Evolutionary conservation across 1,140 invertebrate genomes (phyloP).

Genomic region (Lucilia sericata): DNA sequence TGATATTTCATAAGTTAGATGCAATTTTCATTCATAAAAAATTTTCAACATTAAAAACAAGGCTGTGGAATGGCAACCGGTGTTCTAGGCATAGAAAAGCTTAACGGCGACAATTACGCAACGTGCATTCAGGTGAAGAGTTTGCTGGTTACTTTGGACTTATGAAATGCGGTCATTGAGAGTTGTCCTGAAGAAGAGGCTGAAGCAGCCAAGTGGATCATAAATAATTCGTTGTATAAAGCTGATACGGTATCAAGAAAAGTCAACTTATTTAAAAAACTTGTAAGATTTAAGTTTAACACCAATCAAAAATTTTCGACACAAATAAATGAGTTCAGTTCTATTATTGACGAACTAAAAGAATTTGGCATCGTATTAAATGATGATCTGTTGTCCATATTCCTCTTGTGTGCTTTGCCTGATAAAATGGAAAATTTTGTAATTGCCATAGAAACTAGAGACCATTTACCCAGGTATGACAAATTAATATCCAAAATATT

Average conservation of each 20-base stretch:
- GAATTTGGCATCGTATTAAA: conserved; percentile 32
- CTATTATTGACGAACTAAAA: conserved; percentile 39
- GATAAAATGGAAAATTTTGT: conserved; percentile 48
- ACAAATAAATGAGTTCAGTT: conserved; percentile 42
- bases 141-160: too few relatives aligned
- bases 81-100: too few relatives aligned
- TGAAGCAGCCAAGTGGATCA: too few relatives aligned
- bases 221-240: conserved; percentile 27
- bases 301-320: conserved; percentile 22
- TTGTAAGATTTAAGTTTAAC: conserved; percentile 37
- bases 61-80: too few relatives aligned
- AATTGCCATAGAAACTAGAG: conserved; percentile 43
- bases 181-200: too few relatives aligned
- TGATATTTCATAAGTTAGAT: too few relatives aligned
- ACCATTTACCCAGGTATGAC: conserved; percentile 40
- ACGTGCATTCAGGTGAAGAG: too few relatives aligned
- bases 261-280: conserved; percentile 42
- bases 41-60: too few relatives aligned
- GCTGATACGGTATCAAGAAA: conserved; percentile 28
- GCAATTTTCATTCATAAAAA: too few relatives aligned
- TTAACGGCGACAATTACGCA: too few relatives aligned
- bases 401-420: conserved; percentile 42
- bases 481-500: conserved; percentile 44
- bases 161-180: too few relatives aligned
- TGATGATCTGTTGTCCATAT: conserved; percentile 35